Conservation (phyloP, 2,113 vertebrate genomes). For the Notiomystis cincta region DNA sequence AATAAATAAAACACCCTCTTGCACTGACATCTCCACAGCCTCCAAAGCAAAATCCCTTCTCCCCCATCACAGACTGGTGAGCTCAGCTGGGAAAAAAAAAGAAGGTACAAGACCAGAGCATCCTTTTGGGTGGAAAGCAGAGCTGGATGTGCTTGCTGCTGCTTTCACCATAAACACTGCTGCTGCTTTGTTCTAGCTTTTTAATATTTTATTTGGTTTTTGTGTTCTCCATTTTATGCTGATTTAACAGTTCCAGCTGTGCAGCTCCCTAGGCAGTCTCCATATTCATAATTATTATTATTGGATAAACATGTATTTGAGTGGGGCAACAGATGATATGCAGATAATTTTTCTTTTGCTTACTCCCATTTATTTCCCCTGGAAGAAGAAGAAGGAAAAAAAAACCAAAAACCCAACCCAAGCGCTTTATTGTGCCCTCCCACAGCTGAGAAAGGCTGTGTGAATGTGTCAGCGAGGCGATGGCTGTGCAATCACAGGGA, state of each 20-base stretch:
- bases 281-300: slow-evolving; percentile 16
- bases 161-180: neutral
- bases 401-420: accelerated
- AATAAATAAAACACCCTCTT: neutral
- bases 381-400: neutral
- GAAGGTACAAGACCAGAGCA: neutral
- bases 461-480: neutral
- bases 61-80: neutral
- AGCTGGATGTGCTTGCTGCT: neutral
- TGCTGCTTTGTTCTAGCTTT: slow-evolving; percentile 38
- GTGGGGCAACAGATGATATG: neutral
- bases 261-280: neutral
- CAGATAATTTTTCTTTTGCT: slow-evolving; percentile 6
- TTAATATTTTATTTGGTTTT: slow-evolving; percentile 15
- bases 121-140: neutral
- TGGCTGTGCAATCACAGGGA: neutral
- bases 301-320: slow-evolving; percentile 31
- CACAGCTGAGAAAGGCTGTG: neutral
- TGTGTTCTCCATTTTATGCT: slow-evolving; percentile 11
- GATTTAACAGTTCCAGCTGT: slow-evolving; percentile 12
- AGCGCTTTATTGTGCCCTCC: neutral
- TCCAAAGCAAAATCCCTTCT: neutral
- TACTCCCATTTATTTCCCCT: neutral
- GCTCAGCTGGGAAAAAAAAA: neutral
- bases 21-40: neutral